phyloP scores from a whole-genome alignment of 2,797 vertebrate genomes.

The Gallirallus australis region DNA sequence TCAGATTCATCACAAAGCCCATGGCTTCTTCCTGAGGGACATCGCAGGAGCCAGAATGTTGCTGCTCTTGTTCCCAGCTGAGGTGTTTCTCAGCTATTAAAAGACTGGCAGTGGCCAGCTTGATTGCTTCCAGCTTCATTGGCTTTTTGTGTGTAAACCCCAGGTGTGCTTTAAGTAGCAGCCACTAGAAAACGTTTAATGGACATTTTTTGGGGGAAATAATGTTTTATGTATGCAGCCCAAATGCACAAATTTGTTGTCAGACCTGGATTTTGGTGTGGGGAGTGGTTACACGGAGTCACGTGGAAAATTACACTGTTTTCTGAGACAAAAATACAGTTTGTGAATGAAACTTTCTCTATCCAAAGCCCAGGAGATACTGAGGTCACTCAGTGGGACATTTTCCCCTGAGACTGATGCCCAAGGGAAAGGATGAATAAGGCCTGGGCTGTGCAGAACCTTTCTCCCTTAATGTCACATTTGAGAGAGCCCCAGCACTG shows the following conservation, averaged over 20 bases:
- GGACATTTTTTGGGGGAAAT: background rate
- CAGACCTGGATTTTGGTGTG: background rate
- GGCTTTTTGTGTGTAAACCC: background rate
- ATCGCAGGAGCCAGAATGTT: background rate
- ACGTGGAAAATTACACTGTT: background rate
- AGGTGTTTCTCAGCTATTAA: background rate
- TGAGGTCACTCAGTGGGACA: background rate
- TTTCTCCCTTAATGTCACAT: background rate
- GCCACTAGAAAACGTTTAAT: background rate
- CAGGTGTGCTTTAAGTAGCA: background rate
- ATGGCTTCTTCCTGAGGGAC: background rate
- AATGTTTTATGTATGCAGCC: background rate
- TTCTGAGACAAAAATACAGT: background rate
- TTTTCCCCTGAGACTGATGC: background rate
- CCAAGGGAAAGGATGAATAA: background rate
- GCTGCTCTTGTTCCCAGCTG: background rate
- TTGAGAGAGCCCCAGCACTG: background rate
- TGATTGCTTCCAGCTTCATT: background rate
- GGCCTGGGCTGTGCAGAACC: background rate
- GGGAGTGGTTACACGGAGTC: background rate
- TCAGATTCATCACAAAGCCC: slow-evolving; percentile 24
- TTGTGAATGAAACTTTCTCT: background rate
- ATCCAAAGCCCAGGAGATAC: background rate
- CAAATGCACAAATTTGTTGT: background rate
- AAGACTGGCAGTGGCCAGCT: background rate